A percentile compares a stretch with the other conserved stretches of the same genome.
Evolutionary conservation across 1,140 invertebrate genomes (phyloP).

Genomic region (Drosophila littoralis): DNA sequence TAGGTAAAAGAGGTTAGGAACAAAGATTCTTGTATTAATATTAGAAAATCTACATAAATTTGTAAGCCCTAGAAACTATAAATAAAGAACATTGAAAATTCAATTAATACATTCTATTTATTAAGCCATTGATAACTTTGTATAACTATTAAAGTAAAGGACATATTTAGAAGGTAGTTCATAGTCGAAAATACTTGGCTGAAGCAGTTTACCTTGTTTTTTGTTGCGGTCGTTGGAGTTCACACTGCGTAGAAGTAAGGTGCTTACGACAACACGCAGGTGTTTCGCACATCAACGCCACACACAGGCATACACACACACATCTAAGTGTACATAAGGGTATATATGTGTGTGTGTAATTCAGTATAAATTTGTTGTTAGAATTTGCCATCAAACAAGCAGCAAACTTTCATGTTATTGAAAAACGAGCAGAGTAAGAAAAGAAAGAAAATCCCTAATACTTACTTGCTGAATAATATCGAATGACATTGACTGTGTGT

Average conservation of each 20-base stretch:
- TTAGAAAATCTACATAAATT: too few relatives aligned
- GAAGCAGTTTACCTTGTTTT: conserved; percentile 88
- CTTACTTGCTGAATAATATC: conserved; percentile 65
- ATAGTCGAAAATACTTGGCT: conserved; percentile 85
- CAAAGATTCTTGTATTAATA: too few relatives aligned
- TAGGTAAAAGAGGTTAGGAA: too few relatives aligned
- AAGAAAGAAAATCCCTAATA: conserved; percentile 63
- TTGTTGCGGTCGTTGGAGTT: conserved; percentile 91
- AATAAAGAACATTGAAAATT: too few relatives aligned
- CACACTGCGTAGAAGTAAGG: conserved; percentile 35
- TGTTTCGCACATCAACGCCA: conserved; percentile 47
- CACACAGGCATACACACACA: conserved; percentile 4
- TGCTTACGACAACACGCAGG: conserved; percentile 48
- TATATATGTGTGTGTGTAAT: conserved; percentile 24
- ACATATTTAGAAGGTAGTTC: background rate
- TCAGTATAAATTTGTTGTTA: conserved; percentile 50
- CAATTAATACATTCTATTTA: too few relatives aligned
- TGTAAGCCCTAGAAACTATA: too few relatives aligned
- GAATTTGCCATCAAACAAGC: conserved; percentile 68
- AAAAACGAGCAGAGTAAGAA: conserved; percentile 59
- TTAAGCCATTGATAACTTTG: too few relatives aligned
- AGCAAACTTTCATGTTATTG: conserved; percentile 77
- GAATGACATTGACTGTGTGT: conserved; percentile 56
- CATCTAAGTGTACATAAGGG: background rate
- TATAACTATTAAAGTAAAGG: too few relatives aligned